A percentile compares a stretch with the other conserved stretches of the same genome.
phyloP scores from a whole-genome alignment of 2,888 invertebrate species.

The Suillia variegata region DNA sequence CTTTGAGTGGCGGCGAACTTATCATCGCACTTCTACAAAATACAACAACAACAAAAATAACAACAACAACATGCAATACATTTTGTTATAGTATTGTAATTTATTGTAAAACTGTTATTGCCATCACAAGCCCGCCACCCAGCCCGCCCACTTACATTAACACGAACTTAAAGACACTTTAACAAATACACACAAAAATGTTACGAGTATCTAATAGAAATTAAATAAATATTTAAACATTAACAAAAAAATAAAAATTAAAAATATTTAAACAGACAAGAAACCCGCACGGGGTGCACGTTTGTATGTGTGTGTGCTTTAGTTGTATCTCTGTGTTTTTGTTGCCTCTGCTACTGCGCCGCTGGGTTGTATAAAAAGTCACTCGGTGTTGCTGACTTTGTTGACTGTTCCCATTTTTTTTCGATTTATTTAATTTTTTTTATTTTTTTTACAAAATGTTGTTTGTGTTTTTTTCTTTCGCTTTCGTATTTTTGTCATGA shows the following conservation, averaged over 20 bases:
- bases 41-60: no score
- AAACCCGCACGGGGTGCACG: neutral
- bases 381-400: conserved; percentile 24
- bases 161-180: neutral
- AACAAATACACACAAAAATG: neutral
- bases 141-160: no score
- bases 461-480: neutral
- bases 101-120: no score
- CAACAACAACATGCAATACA: neutral
- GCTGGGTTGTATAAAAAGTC: no score
- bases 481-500: conserved; percentile 16
- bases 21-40: neutral
- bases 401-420: conserved; percentile 33
- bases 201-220: neutral
- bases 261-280: no score
- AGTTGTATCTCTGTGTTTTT: neutral
- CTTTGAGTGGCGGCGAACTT: neutral
- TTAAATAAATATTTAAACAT: neutral
- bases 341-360: neutral
- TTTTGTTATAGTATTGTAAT: neutral
- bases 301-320: conserved; percentile 24
- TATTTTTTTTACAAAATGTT: no score
- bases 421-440: no score
- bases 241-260: neutral
- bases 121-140: no score